Conservation (phyloP, 2,797 vertebrate genomes). For the Cirrhinus molitorella region DNA sequence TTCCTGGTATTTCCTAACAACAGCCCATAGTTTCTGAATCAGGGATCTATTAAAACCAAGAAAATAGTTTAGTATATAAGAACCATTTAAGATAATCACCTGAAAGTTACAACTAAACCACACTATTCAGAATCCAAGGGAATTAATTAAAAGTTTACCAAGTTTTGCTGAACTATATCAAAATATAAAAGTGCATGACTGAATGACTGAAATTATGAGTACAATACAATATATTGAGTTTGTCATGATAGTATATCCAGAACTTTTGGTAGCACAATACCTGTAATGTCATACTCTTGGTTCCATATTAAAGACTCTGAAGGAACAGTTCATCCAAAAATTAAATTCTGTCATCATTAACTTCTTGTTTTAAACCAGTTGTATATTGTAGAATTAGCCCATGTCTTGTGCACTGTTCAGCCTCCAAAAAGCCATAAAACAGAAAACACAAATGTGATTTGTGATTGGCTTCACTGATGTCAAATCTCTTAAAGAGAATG, state of each 20-base stretch:
- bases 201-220: slow-evolving; percentile 24
- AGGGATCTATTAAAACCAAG: not conserved
- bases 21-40: not conserved
- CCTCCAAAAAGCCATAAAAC: not conserved
- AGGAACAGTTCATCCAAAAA: not conserved
- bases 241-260: slow-evolving; percentile 12
- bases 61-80: not conserved
- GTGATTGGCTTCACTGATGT: not conserved
- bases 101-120: not conserved
- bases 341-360: not conserved
- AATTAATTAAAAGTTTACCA: not conserved
- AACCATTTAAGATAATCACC: not conserved
- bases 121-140: not conserved
- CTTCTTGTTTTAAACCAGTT: not conserved
- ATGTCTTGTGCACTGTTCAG: not conserved
- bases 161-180: not conserved
- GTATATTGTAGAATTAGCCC: not conserved
- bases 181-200: slow-evolving; percentile 23
- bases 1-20: not conserved
- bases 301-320: not conserved
- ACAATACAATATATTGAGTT: slow-evolving; percentile 7
- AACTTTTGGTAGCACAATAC: slow-evolving; percentile 23
- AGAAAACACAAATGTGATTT: not conserved
- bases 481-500: not conserved
- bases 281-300: not conserved